phyloP scores from a whole-genome alignment of 2,888 invertebrate genomes.

The Marasmarcha lunaedactyla region DNA sequence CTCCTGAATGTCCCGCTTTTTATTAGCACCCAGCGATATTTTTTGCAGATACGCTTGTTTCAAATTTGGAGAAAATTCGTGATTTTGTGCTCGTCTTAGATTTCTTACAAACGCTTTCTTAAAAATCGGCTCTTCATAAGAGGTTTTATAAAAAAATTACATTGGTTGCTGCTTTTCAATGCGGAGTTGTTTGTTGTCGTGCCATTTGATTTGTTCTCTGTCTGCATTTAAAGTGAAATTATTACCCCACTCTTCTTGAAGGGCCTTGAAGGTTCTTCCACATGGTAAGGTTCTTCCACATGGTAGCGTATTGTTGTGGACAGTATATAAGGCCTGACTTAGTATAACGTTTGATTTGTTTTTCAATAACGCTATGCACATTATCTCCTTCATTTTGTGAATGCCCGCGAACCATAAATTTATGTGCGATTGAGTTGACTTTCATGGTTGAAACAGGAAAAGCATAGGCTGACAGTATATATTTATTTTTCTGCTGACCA shows the following conservation, averaged over 20 bases:
- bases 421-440: conserved; percentile 6
- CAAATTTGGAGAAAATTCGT: conserved; percentile 8
- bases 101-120: conserved; percentile 14
- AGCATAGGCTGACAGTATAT: neutral
- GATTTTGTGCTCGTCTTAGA: conserved; percentile 9
- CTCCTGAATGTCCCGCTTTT: conserved; percentile 12
- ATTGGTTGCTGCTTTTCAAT: conserved; percentile 8
- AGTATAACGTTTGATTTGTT: conserved; percentile 7
- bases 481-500: conserved; percentile 4
- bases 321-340: conserved; percentile 11
- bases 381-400: conserved; percentile 13
- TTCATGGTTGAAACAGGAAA: neutral
- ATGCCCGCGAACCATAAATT: conserved; percentile 14
- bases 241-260: conserved; percentile 10
- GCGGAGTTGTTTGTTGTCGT: conserved; percentile 9
- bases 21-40: conserved; percentile 12
- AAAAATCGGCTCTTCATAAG: conserved; percentile 11
- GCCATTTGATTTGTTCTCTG: conserved; percentile 11
- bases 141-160: conserved; percentile 10
- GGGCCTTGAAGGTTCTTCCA: conserved; percentile 7
- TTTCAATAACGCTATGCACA: conserved; percentile 12
- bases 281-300: conserved; percentile 13
- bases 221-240: conserved; percentile 11
- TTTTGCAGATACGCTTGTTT: conserved; percentile 11
- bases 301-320: conserved; percentile 14